These are phyloP conservation scores for Chondrosia reniformis DNA, from an alignment of 37 sponge, comb jelly and placozoan species.

Conservation along the genomic window DNA sequence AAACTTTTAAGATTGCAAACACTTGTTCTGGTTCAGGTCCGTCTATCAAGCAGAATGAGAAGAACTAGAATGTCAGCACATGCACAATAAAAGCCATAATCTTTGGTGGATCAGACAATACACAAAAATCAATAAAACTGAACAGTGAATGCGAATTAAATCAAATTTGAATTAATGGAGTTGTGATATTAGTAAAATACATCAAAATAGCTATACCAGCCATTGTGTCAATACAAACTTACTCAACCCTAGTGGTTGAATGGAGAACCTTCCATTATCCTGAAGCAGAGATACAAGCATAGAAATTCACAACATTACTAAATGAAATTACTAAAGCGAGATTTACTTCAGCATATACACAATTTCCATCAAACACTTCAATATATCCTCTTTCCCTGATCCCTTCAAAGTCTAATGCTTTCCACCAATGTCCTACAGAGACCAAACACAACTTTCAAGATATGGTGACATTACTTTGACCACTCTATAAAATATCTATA, in stretches of 20 bases:
- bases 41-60: no score
- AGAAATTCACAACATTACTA: background rate
- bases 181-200: no score
- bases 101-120: no score
- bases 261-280: conserved; percentile 13
- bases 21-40: conserved; percentile 60
- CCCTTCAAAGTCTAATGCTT: conserved; percentile 39
- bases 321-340: background rate
- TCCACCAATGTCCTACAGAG: conserved; percentile 57
- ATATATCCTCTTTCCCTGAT: conserved; percentile 42
- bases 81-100: no score
- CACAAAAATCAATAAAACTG: no score
- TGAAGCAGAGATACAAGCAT: background rate
- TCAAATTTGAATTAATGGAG: no score
- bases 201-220: no score
- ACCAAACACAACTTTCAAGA: background rate
- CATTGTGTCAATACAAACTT: background rate
- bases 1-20: conserved; percentile 61
- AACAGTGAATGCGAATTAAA: no score
- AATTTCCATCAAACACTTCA: conserved; percentile 45
- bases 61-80: no score
- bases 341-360: conserved; percentile 46
- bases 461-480: background rate
- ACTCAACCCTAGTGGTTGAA: background rate
- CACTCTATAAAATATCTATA: background rate